phyloP scores from a whole-genome alignment of 2,888 invertebrate genomes.

The Acrobasis repandana region DNA sequence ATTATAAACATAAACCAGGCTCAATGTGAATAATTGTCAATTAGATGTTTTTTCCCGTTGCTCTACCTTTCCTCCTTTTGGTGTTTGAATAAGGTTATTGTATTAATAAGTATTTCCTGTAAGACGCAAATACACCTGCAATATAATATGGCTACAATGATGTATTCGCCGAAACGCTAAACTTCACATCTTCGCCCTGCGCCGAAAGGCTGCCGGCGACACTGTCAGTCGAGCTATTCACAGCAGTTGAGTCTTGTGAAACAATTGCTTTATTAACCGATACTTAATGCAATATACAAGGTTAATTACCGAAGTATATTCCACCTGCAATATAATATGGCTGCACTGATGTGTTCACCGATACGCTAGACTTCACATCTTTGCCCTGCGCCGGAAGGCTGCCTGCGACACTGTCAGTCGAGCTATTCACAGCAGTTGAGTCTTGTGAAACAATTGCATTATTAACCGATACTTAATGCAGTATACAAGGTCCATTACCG shows the following conservation, averaged over 20 bases:
- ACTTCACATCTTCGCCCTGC: slow-evolving; percentile 2
- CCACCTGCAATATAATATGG: not conserved
- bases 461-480: too few relatives aligned
- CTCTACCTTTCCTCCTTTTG: too few relatives aligned
- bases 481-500: too few relatives aligned
- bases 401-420: too few relatives aligned
- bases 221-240: slow-evolving; percentile 10
- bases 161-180: slow-evolving; percentile 8
- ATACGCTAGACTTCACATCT: slow-evolving; percentile 11
- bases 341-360: not conserved
- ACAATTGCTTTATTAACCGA: not conserved
- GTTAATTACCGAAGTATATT: too few relatives aligned
- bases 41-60: too few relatives aligned
- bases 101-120: too few relatives aligned
- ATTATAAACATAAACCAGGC: too few relatives aligned
- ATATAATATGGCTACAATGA: not conserved
- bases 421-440: not conserved
- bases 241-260: slow-evolving; percentile 8
- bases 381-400: too few relatives aligned
- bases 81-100: too few relatives aligned
- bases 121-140: not conserved
- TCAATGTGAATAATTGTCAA: too few relatives aligned
- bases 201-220: slow-evolving; percentile 6
- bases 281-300: too few relatives aligned
- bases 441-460: not conserved